Evolutionary conservation across 2,797 vertebrate genomes (phyloP).

Genomic region (Cirrhinus molitorella): DNA sequence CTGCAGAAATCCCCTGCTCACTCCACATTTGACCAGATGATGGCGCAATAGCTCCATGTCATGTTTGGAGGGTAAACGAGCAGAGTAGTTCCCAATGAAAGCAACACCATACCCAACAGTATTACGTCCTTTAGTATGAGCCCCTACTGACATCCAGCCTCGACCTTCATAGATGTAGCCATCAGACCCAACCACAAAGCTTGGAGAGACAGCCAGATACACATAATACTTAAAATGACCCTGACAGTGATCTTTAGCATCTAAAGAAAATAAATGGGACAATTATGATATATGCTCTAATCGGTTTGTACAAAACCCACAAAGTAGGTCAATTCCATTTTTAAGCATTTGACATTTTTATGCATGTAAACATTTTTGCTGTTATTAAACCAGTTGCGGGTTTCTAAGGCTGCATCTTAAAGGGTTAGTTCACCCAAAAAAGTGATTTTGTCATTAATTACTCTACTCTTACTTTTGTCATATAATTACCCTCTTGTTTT

Average conservation of each 20-base stretch:
- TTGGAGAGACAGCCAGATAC: slow-evolving; percentile 59
- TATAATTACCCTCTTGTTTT: too few relatives aligned
- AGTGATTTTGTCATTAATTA: too few relatives aligned
- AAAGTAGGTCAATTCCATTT: neutral
- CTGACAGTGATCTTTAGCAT: neutral
- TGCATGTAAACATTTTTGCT: neutral
- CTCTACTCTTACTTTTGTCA: too few relatives aligned
- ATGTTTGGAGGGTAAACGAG: slow-evolving; percentile 69
- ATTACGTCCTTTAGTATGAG: slow-evolving; percentile 86
- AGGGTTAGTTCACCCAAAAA: too few relatives aligned
- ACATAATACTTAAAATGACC: neutral
- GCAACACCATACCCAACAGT: slow-evolving; percentile 82
- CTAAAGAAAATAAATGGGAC: neutral
- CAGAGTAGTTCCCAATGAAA: slow-evolving; percentile 86
- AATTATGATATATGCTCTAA: neutral
- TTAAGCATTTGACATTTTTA: neutral
- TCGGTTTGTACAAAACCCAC: neutral
- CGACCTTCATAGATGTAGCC: slow-evolving; percentile 91
- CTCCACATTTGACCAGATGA: slow-evolving; percentile 76
- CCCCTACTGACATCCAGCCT: slow-evolving; percentile 83
- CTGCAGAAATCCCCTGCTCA: slow-evolving; percentile 71
- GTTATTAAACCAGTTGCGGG: neutral
- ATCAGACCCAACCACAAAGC: slow-evolving; percentile 89
- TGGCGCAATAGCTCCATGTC: slow-evolving; percentile 77
- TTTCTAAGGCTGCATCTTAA: neutral